phyloP scores from a whole-genome alignment of 23 tunicate species.

The Diplosoma virens region DNA sequence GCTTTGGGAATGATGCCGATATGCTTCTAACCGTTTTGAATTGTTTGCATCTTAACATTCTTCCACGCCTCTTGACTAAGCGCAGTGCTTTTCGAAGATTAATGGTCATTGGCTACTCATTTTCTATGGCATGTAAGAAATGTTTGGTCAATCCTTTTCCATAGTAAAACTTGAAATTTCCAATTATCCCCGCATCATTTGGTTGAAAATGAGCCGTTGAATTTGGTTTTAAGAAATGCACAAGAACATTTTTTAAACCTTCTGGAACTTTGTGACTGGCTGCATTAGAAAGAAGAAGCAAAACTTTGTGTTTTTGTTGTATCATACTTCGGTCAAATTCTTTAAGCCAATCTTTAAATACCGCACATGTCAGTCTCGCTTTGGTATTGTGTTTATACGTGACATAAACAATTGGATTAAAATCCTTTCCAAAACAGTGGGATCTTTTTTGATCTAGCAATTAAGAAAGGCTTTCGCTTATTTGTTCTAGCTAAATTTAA shows the following conservation, averaged over 20 bases:
- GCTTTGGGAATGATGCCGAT: conserved; percentile 6
- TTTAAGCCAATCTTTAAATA: conserved; percentile 15
- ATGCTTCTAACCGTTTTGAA: conserved; percentile 15
- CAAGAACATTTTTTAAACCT: background rate
- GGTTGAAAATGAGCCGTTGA: conserved; percentile 8
- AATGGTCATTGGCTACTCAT: conserved; percentile 16
- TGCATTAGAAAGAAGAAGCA: conserved; percentile 3
- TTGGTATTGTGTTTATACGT: conserved; percentile 6
- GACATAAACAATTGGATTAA: conserved; percentile 5
- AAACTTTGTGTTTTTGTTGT: conserved; percentile 6
- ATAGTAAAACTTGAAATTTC: conserved; percentile 12
- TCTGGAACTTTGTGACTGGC: conserved; percentile 18
- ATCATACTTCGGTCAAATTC: conserved; percentile 14
- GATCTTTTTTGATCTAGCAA: conserved; percentile 10
- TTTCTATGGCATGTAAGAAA: conserved; percentile 10
- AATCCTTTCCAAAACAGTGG: conserved; percentile 13
- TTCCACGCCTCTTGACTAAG: conserved; percentile 18
- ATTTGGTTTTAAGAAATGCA: conserved; percentile 17
- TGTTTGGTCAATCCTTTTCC: conserved; percentile 6
- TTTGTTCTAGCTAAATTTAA: conserved; percentile 4
- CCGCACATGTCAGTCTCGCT: conserved; percentile 1
- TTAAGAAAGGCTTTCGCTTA: conserved; percentile 10
- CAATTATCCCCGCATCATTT: conserved; percentile 18
- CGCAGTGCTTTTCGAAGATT: conserved; percentile 17
- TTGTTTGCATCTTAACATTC: conserved; percentile 1